These are phyloP conservation scores for Parazoanthus swiftii DNA, from an alignment of 92 coral and sea anemone species.

Conservation along the genomic window DNA sequence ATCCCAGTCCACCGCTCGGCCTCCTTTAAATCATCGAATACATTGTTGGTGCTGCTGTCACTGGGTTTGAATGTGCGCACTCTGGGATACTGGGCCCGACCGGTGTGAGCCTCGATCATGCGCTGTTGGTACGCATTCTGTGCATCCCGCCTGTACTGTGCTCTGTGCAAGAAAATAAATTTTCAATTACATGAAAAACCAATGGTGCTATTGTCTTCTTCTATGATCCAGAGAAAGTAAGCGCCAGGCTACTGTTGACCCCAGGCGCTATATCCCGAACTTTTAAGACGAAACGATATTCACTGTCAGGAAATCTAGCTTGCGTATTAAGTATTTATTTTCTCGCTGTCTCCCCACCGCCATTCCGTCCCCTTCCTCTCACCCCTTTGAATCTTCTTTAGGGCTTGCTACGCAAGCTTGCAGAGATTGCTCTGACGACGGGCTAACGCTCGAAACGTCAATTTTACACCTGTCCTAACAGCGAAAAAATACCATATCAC, in stretches of 20 bases:
- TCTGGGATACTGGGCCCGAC: conserved; percentile 85
- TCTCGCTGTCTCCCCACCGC: too few relatives aligned
- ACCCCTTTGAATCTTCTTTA: too few relatives aligned
- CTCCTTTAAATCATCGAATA: conserved; percentile 89
- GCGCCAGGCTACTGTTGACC: too few relatives aligned
- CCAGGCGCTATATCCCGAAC: too few relatives aligned
- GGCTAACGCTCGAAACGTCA: too few relatives aligned
- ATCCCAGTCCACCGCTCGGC: conserved; percentile 98
- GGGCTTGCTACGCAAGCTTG: background rate
- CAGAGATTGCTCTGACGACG: too few relatives aligned
- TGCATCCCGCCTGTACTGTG: conserved; percentile 94
- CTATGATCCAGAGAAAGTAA: background rate
- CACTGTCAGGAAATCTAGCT: too few relatives aligned
- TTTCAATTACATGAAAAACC: background rate
- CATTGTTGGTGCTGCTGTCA: conserved; percentile 95
- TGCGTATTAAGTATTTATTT: too few relatives aligned
- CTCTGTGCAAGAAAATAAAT: conserved; percentile 39
- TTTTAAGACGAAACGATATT: too few relatives aligned
- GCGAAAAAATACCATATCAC: too few relatives aligned
- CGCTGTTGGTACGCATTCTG: conserved; percentile 91
- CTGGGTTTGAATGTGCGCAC: conserved; percentile 89
- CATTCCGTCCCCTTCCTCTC: too few relatives aligned
- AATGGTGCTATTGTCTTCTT: background rate
- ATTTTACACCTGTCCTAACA: too few relatives aligned
- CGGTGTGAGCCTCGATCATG: conserved; percentile 94